These are phyloP conservation scores for Rhingia rostrata DNA, from an alignment of 2,888 invertebrate species.

Conservation along the genomic window DNA sequence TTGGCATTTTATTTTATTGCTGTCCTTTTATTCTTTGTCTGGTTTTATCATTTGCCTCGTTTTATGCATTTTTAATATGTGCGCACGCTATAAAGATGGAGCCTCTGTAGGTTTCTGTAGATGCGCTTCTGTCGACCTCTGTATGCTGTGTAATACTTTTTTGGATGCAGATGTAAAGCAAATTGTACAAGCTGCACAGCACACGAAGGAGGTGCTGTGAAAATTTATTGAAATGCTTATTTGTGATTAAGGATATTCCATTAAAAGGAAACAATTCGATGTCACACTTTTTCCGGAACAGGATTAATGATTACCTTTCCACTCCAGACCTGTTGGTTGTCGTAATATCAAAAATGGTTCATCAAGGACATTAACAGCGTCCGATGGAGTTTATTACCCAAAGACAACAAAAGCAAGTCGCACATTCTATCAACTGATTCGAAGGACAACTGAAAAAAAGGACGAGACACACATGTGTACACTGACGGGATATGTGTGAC, in stretches of 20 bases:
- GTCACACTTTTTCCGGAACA: constrained; percentile 7
- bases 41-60: neutral
- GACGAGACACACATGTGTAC: constrained; percentile 5
- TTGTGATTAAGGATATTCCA: constrained; percentile 28
- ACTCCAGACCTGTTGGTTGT: constrained; percentile 17
- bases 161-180: neutral
- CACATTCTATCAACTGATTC: constrained; percentile 3
- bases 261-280: neutral
- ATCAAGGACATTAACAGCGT: constrained; percentile 47
- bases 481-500: constrained; percentile 19
- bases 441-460: constrained; percentile 1
- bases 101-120: too few relatives aligned
- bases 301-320: constrained; percentile 15
- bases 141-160: too few relatives aligned
- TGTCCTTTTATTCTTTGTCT: constrained; percentile 47
- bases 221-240: neutral
- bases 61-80: constrained; percentile 6
- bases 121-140: too few relatives aligned
- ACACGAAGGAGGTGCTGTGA: neutral
- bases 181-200: constrained; percentile 3
- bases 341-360: constrained; percentile 22
- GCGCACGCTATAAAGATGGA: neutral
- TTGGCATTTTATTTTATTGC: neutral
- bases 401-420: constrained; percentile 15
- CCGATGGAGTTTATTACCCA: neutral